phyloP scores from a whole-genome alignment of 1,140 invertebrate species.

The Nomia melanderi region DNA sequence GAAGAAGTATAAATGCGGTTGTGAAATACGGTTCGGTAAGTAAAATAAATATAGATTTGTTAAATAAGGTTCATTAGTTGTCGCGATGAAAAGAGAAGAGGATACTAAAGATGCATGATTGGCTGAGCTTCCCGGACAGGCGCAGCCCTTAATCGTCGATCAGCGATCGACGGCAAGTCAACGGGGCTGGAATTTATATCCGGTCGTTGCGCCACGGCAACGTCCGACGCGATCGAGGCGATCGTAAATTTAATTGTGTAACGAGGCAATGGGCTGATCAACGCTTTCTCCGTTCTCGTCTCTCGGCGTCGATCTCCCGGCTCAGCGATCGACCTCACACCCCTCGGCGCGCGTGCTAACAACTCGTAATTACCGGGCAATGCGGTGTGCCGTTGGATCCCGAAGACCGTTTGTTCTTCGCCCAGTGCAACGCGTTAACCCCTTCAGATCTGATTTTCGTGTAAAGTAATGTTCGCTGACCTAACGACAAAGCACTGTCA shows the following conservation, averaged over 20 bases:
- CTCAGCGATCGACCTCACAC: conserved; percentile 7
- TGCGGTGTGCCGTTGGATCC: conserved; percentile 59
- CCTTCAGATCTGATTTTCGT: too few relatives aligned
- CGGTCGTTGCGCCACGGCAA: conserved; percentile 55
- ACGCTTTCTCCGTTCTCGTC: conserved; percentile 3
- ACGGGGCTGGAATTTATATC: conserved; percentile 61
- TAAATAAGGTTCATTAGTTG: too few relatives aligned
- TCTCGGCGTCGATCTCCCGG: not conserved
- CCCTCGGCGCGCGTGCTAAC: conserved; percentile 50
- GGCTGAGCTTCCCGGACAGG: too few relatives aligned
- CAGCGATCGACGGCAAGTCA: conserved; percentile 66
- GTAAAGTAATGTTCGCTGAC: too few relatives aligned
- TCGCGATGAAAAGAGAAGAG: too few relatives aligned
- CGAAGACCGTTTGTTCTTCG: conserved; percentile 57
- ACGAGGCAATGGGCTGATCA: conserved; percentile 69
- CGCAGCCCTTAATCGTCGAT: conserved; percentile 60
- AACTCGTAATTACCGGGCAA: conserved; percentile 64
- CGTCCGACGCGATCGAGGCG: conserved; percentile 68
- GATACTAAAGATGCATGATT: too few relatives aligned
- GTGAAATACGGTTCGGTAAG: too few relatives aligned
- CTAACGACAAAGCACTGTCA: too few relatives aligned
- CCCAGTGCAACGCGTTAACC: too few relatives aligned
- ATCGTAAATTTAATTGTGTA: conserved; percentile 78
- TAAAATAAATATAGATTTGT: too few relatives aligned
- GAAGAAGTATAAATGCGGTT: too few relatives aligned